phyloP scores from a whole-genome alignment of 2,888 invertebrate genomes.

The Epinotia nisella region DNA sequence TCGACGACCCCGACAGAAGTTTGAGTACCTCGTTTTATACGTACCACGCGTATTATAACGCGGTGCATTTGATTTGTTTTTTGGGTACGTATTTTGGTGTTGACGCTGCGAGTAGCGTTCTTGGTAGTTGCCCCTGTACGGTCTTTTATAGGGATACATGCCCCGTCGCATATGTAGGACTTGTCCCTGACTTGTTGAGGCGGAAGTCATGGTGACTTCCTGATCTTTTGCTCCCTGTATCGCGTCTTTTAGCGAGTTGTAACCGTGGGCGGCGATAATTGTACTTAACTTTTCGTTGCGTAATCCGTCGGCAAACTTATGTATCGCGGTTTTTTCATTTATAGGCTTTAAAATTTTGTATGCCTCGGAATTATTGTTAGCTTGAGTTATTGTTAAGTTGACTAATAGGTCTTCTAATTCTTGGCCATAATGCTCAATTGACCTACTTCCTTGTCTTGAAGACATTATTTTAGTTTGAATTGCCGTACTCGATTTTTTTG shows the following conservation, averaged over 20 bases:
- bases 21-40: too few species aligned
- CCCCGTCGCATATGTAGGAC: too few species aligned
- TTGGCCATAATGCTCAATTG: background rate
- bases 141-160: too few species aligned
- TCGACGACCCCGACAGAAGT: too few species aligned
- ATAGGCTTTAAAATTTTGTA: background rate
- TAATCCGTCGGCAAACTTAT: background rate
- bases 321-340: background rate
- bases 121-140: too few species aligned
- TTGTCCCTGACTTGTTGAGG: too few species aligned
- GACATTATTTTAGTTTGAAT: background rate
- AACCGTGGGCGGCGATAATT: background rate
- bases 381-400: background rate
- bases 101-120: too few species aligned
- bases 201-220: too few species aligned
- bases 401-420: background rate
- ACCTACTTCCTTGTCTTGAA: background rate
- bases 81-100: too few species aligned
- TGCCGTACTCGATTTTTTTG: background rate
- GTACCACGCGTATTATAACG: too few species aligned
- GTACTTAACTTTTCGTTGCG: background rate
- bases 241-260: background rate
- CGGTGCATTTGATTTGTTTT: too few species aligned
- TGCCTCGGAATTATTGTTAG: background rate
- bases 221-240: slow-evolving; percentile 1